Evolutionary conservation across 64 coral and sea anemone genomes (phyloP), one percentile per base, ranked within the genome.

Genomic region (Montipora foliosa): DNA sequence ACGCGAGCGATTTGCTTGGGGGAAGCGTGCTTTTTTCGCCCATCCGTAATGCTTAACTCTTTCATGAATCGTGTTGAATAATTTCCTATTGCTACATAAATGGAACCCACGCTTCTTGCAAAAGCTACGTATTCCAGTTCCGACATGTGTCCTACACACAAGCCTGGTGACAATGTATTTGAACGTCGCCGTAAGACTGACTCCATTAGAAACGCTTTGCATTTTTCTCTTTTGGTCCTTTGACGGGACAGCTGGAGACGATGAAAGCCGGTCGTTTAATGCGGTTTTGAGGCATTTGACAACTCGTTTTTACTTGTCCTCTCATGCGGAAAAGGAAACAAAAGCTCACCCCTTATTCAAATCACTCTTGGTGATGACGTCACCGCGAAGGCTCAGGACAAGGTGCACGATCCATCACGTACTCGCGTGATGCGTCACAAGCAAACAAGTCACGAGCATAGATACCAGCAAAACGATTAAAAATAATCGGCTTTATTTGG

Each of bases 341-440:
- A 92, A 83, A 73, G 81, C 25, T 15, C 20, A 84, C 37, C 90
- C 61, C 45, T 86, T 58, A 74, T 74, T 21, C 83, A 84, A 80
- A 82, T 92, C 55, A 77, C 81, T 77, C 90, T 61, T 15, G 70
- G 55, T 83, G 70, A 85, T 92, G 90, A 92, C 90, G 90, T 92
- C 75, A 92, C 82, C 81, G 44, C 69, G 67, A 81, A 72, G 51
- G 90, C 44, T 77, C 68, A 61, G 72, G 52, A 75, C 80, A 92
- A 92, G 90, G 81, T 92, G 90, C 90, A 92, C 90, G 90, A 92
- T 92, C 90, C 90, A 92, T 92, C 90, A 92, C 90, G 90, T 89
- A 89, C 71, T 89, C 90, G 90, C 90, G 90, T 92, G 90, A 92
- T 92, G 82, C 82, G 82, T 86, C 82, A 86, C 82, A 86, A 72